phyloP scores from a whole-genome alignment of 1,140 invertebrate species.

The Diplogasteroides magnus region DNA sequence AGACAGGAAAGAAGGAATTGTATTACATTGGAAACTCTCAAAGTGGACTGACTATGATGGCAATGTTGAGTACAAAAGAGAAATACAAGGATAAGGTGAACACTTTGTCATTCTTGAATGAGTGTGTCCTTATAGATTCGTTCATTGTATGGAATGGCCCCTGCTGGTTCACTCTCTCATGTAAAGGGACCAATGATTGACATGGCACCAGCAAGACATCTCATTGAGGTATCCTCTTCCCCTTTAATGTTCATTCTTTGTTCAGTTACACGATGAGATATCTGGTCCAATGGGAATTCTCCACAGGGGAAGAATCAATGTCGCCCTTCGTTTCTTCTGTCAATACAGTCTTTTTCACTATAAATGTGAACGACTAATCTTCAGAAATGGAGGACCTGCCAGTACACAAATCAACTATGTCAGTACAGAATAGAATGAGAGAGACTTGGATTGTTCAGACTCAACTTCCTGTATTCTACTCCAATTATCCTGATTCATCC shows the following conservation, averaged over 20 bases:
- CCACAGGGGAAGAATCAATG: too few relatives aligned
- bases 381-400: background rate
- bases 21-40: background rate
- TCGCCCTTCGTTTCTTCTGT: too few relatives aligned
- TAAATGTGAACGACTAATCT: background rate
- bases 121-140: background rate
- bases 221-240: too few relatives aligned
- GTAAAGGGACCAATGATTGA: background rate
- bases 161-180: background rate
- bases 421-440: background rate
- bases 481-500: background rate
- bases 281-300: too few relatives aligned
- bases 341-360: too few relatives aligned
- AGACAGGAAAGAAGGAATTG: background rate
- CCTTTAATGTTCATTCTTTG: too few relatives aligned
- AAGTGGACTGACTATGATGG: background rate
- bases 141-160: background rate
- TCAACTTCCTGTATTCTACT: background rate
- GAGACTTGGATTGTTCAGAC: background rate
- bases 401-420: background rate
- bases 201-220: background rate
- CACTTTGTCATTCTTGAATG: background rate
- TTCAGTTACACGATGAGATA: too few relatives aligned
- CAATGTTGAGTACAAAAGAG: background rate
- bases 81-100: background rate